Conservation (phyloP, 2,113 vertebrate species). For the Erinaceus europaeus region DNA sequence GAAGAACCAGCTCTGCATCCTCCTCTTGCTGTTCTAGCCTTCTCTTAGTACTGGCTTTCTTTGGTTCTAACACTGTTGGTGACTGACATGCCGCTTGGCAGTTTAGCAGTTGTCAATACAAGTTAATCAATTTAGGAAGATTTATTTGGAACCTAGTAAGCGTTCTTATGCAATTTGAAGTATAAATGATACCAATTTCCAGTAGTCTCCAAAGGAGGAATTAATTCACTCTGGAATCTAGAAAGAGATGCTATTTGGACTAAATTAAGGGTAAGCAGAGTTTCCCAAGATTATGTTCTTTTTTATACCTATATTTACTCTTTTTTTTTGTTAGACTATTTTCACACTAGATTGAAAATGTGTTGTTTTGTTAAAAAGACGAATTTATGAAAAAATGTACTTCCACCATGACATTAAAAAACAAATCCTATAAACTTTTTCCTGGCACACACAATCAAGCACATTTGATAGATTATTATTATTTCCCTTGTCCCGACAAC, state of each 20-base stretch:
- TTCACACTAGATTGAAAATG: background rate
- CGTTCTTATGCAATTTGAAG: background rate
- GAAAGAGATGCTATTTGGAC: background rate
- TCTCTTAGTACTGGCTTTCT: background rate
- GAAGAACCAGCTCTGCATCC: background rate
- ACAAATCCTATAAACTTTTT: too few relatives aligned
- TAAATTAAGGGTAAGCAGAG: background rate
- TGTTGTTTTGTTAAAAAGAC: too few relatives aligned
- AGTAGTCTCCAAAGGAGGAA: background rate
- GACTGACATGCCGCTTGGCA: background rate
- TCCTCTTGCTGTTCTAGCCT: background rate
- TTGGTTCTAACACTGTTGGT: background rate
- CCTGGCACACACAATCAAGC: too few relatives aligned
- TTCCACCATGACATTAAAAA: too few relatives aligned
- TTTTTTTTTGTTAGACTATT: background rate
- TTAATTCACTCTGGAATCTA: background rate
- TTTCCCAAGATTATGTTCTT: background rate
- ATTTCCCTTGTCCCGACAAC: background rate
- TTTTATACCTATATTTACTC: background rate
- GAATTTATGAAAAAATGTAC: too few relatives aligned
- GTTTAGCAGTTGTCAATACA: background rate
- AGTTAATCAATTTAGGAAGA: background rate
- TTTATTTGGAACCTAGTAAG: conserved; percentile 6
- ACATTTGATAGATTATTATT: background rate
- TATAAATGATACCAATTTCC: background rate